Base-by-base conservation (phyloP, 2,888 invertebrate genomes). In the Tenthredo distinguenda region DNA sequence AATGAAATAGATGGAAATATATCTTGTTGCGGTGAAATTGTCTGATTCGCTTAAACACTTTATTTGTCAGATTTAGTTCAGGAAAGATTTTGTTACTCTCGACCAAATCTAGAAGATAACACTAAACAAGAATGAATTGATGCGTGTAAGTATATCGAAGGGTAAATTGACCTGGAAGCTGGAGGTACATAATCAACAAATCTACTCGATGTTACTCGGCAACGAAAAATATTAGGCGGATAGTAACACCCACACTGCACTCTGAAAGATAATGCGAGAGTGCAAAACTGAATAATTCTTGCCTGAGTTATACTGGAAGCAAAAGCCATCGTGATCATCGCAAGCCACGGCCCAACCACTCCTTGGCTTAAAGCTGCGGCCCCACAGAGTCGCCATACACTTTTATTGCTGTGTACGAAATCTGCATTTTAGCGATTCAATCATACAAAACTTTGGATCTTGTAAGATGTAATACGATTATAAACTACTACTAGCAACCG, bases 321-420 rank as follows among this genome's bases (percentile, higher is more conserved):
- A 85, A 91, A 91, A n/a, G 90, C 87, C 68, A 90, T 88, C 10
- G 91, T 90, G 34, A 92, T 88, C 87, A 90, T 90, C 21, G 90
- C 91, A 2, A 92, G 85, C 92, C 92, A 92, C 0, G 92, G 91
- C 50, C 91, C 90, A 76, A 90, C 90, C 9, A 89, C 88, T 34
- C 92, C 91, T 87, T 90, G 90, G 86, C 90, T 90, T 43, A 91
- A 87, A 34, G 90, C 90, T 37, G 90, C 89, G 71, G 91, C 88
- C 7, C 90, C 84, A 40, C 89, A 89, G 18, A 92, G 85, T n/a
- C 86, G 84, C 90, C 91, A 91, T 86, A 92, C 89, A 85, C 87
- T 90, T 68, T 87, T 88, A 58, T 90, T 90, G 58, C 91, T 91
- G 77, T 2, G 84, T 85, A 47, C 77, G 31, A 81, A 72, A 65